Conservation (phyloP, 2,113 vertebrate genomes). For the Pseudopodoces humilis region DNA sequence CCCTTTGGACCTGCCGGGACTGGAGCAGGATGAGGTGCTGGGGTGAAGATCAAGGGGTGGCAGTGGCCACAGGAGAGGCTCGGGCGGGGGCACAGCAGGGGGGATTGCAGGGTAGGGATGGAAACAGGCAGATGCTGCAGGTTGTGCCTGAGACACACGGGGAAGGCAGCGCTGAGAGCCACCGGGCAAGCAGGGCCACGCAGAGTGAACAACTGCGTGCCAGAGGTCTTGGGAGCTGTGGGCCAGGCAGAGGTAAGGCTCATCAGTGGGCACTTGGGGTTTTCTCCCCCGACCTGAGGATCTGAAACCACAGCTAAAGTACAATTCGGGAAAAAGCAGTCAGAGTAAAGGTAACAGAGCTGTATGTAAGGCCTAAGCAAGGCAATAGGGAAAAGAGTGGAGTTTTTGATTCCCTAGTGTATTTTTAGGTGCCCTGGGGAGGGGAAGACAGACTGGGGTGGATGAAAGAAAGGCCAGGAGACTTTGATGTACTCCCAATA, state of each 20-base stretch:
- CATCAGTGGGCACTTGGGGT: background rate
- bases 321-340: background rate
- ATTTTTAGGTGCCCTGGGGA: background rate
- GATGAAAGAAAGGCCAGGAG: slow-evolving; percentile 5
- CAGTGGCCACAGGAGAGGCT: background rate
- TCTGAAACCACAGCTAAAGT: background rate
- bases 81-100: fast-evolving
- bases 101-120: background rate
- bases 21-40: background rate
- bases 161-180: background rate
- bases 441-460: background rate
- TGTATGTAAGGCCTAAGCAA: background rate
- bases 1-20: background rate
- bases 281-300: background rate
- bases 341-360: background rate
- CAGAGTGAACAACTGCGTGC: fast-evolving
- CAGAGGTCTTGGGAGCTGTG: background rate
- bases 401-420: background rate
- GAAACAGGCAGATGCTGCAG: background rate
- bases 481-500: background rate
- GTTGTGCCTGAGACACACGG: background rate
- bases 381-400: background rate
- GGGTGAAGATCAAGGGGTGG: background rate
- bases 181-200: fast-evolving
- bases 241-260: fast-evolving